Evolutionary conservation across 2,888 invertebrate genomes (phyloP).

Genomic region (Monochamus alternatus): DNA sequence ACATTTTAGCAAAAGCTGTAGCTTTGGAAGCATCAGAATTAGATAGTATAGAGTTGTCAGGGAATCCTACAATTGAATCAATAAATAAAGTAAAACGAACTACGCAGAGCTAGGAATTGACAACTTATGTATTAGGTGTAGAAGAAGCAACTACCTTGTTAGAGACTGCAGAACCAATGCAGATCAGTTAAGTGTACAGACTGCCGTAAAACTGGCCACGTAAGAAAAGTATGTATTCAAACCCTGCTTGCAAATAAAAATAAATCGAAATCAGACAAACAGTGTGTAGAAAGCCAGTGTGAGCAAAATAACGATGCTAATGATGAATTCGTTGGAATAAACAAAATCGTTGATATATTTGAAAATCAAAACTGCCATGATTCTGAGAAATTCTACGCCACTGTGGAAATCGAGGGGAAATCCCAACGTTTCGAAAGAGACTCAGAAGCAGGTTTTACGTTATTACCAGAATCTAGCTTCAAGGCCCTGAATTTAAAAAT

Average conservation of each 20-base stretch:
- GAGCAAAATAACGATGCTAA: not conserved
- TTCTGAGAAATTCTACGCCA: not conserved
- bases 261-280: not conserved
- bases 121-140: constrained; percentile 25
- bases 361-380: not conserved
- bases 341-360: not conserved
- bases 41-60: constrained; percentile 26
- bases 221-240: not conserved
- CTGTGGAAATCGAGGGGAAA: not conserved
- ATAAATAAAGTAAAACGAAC: not conserved
- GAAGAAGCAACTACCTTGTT: constrained; percentile 17
- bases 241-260: not conserved
- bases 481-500: not conserved
- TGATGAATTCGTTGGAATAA: not conserved
- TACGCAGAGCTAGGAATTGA: constrained; percentile 13
- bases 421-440: not conserved
- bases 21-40: constrained; percentile 41
- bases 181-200: constrained; percentile 5
- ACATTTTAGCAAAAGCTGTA: constrained; percentile 39
- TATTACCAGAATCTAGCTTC: not conserved
- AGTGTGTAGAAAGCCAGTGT: not conserved
- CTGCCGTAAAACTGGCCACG: not conserved
- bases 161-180: constrained; percentile 20
- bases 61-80: not conserved
- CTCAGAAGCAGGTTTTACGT: not conserved